These are phyloP conservation scores for Ectemnius cavifrons DNA, from an alignment of 2,888 invertebrate species.

Conservation along the genomic window DNA sequence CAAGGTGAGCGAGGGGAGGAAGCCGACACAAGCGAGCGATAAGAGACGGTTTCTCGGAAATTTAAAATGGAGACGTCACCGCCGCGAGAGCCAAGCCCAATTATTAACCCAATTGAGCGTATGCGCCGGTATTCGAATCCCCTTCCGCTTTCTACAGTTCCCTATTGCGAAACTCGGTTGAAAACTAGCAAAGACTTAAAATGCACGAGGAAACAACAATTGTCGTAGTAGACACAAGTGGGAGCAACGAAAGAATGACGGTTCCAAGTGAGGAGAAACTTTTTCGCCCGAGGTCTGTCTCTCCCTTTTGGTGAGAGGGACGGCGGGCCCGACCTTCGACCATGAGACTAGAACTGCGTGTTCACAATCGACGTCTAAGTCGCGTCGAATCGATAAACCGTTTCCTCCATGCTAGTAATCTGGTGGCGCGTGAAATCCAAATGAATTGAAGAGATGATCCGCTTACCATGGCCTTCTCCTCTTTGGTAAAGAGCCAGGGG, in stretches of 20 bases:
- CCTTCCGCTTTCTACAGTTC: too few relatives aligned
- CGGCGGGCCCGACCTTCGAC: slow-evolving; percentile 56
- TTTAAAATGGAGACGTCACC: slow-evolving; percentile 33
- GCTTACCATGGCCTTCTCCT: slow-evolving; percentile 70
- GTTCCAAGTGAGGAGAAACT: not conserved
- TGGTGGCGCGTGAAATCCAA: not conserved
- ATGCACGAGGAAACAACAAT: not conserved
- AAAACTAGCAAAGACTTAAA: not conserved
- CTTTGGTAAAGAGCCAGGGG: slow-evolving; percentile 67
- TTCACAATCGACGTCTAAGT: slow-evolving; percentile 38
- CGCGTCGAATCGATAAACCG: slow-evolving; percentile 8
- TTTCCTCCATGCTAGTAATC: not conserved
- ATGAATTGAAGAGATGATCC: not conserved
- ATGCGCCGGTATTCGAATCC: too few relatives aligned
- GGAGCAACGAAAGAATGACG: not conserved
- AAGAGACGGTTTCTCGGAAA: slow-evolving; percentile 47
- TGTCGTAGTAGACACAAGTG: not conserved
- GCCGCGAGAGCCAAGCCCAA: slow-evolving; percentile 19
- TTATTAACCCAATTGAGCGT: slow-evolving; percentile 35
- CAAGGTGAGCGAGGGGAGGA: too few relatives aligned
- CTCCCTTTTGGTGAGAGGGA: not conserved
- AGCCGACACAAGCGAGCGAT: slow-evolving; percentile 7
- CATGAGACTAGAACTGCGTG: slow-evolving; percentile 38
- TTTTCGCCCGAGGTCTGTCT: slow-evolving; percentile 4
- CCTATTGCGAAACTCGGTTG: too few relatives aligned